Base-by-base conservation (phyloP, 2,888 invertebrate genomes). In the Caenorhabditis sinica region DNA sequence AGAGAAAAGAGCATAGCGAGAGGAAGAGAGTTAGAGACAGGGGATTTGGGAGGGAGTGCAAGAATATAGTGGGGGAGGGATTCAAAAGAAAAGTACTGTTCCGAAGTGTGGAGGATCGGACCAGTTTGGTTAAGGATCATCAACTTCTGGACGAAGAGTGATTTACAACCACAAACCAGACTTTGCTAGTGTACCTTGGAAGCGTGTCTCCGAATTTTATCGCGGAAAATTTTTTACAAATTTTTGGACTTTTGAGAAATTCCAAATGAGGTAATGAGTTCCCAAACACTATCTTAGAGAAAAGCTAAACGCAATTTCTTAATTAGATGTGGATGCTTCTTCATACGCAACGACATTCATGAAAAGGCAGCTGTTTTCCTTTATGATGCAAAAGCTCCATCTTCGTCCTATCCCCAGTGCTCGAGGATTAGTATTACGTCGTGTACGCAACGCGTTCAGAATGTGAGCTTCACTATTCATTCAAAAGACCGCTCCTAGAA, bases 381-480 rank as follows among this genome's bases (percentile, higher is more conserved):
- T 71, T 79, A 65, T 79, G 79, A 72, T 72, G 71, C 79, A 79
- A 79, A 79, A 79, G 33, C 45, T 60, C 40, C 53, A 9, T 63
- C 36, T 61, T 61, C 25, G 23, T 63, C 4, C 43, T 28, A 4
- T 28, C 15, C 28, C 11, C 13, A 20, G 68, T 20, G 15, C 36
- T 28, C 53, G 9, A 1, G 77, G 77, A 77, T 77, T 77, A 71
- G 28, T 63, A 61, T 79, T 71, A 33, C 69, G 68, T 58, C 3
- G 45, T 68, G 75, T 53, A 28, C 33, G 28, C 23, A 30, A 25
- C 28, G 28, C 20, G 11, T 49, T 49, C 49, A 49, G 20, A 49
- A 49, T 20, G 51, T 28, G 28, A 56, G 56, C 56, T 56, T 56
- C 56, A 28, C 15, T 13, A 75, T 75, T 75, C 75, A 75, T 75